Percentiles rank a stretch among this genome's conserved stretches.
phyloP scores from a whole-genome alignment of 2,888 invertebrate genomes.

The Drosophila diplacantha region DNA sequence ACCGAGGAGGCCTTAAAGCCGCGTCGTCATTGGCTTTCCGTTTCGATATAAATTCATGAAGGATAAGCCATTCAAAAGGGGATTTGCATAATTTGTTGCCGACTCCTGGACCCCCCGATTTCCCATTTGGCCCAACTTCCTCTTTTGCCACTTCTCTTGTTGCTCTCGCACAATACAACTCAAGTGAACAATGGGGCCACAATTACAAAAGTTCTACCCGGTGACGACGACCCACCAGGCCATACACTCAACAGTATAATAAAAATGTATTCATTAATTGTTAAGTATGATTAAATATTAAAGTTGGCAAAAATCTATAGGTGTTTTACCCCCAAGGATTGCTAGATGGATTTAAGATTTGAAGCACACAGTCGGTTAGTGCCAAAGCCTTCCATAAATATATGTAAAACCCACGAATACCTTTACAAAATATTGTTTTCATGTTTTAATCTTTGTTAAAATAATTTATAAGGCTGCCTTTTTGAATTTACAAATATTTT shows the following conservation, averaged over 20 bases:
- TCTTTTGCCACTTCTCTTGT: slow-evolving; percentile 21
- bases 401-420: neutral
- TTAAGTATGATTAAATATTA: neutral
- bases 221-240: slow-evolving; percentile 11
- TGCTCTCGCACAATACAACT: slow-evolving; percentile 26
- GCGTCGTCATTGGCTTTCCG: slow-evolving; percentile 46
- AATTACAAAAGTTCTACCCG: slow-evolving; percentile 40
- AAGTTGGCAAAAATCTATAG: neutral
- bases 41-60: slow-evolving; percentile 73
- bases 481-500: neutral
- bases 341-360: too few relatives aligned
- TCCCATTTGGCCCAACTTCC: slow-evolving; percentile 8
- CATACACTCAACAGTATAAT: slow-evolving; percentile 8
- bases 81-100: slow-evolving; percentile 66
- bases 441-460: neutral
- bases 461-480: too few relatives aligned
- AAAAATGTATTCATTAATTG: neutral
- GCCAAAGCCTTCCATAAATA: too few relatives aligned
- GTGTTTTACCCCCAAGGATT: too few relatives aligned
- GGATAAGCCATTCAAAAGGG: slow-evolving; percentile 66
- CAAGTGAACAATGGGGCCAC: slow-evolving; percentile 38
- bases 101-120: slow-evolving; percentile 19
- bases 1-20: slow-evolving; percentile 54
- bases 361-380: too few relatives aligned
- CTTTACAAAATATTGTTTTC: neutral